phyloP scores from a whole-genome alignment of 2,888 invertebrate genomes.

The Cepaea hortensis region DNA sequence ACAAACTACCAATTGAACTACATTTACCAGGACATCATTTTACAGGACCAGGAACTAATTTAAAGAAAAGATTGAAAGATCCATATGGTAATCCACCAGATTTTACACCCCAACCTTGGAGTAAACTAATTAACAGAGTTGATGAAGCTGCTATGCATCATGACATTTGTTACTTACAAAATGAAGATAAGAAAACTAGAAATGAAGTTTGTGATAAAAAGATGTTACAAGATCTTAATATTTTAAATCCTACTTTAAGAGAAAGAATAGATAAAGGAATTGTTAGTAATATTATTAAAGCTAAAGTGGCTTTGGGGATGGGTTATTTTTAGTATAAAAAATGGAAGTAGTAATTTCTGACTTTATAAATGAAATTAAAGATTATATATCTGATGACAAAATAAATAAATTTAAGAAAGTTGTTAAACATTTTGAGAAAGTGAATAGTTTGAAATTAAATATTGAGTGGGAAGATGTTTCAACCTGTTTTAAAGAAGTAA shows the following conservation, averaged over 20 bases:
- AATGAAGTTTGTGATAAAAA: constrained; percentile 22
- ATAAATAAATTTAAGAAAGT: background rate
- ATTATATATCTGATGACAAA: constrained; percentile 12
- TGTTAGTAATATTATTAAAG: constrained; percentile 3
- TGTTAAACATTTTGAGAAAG: background rate
- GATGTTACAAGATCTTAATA: constrained; percentile 12
- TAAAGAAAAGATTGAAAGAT: constrained; percentile 1
- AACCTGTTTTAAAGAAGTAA: background rate
- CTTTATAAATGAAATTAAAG: constrained; percentile 23
- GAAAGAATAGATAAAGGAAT: constrained; percentile 15
- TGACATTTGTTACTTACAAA: constrained; percentile 14
- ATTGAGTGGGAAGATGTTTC: too few relatives aligned
- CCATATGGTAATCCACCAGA: background rate
- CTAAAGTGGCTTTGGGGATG: background rate
- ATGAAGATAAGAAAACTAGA: constrained; percentile 12
- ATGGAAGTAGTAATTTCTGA: background rate
- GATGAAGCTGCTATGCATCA: constrained; percentile 28
- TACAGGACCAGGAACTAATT: constrained; percentile 4
- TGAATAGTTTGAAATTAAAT: background rate
- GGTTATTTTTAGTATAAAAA: background rate
- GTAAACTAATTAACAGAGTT: constrained; percentile 20
- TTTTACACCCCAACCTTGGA: background rate
- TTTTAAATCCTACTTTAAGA: background rate
- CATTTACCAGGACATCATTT: constrained; percentile 34
- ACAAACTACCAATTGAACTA: constrained; percentile 43